Evolutionary conservation across 1,140 invertebrate genomes (phyloP).

Genomic region (Nasonia giraulti): DNA sequence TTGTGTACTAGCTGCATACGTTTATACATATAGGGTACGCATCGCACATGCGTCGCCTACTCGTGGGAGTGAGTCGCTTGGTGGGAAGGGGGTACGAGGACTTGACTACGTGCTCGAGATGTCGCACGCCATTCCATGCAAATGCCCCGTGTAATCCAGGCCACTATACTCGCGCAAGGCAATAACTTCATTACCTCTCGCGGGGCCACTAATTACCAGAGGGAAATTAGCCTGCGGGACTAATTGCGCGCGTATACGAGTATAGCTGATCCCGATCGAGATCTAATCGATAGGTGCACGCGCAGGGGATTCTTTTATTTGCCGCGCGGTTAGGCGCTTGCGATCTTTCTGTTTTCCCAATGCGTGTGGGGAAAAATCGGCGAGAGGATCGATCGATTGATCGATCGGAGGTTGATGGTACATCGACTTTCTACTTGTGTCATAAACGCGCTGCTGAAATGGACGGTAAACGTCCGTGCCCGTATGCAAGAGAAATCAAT

Average conservation of each 20-base stretch:
- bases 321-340: too few relatives aligned
- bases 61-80: background rate
- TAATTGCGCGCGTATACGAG: slow-evolving; percentile 58
- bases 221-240: slow-evolving; percentile 63
- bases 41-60: background rate
- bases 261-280: slow-evolving; percentile 57
- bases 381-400: background rate
- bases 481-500: background rate
- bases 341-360: background rate
- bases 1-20: slow-evolving; percentile 18
- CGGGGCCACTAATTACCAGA: slow-evolving; percentile 62
- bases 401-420: background rate
- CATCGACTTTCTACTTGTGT: slow-evolving; percentile 48
- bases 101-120: background rate
- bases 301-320: too few relatives aligned
- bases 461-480: background rate
- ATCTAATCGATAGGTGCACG: slow-evolving; percentile 62
- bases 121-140: slow-evolving; percentile 66
- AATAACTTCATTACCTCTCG: slow-evolving; percentile 69
- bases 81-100: background rate
- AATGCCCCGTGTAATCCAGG: slow-evolving; percentile 66
- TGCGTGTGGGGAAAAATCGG: background rate
- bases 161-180: slow-evolving; percentile 58
- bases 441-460: slow-evolving; percentile 3
- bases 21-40: background rate